Evolutionary conservation across 2,888 invertebrate genomes (phyloP), one percentile per base, ranked within the genome.

Genomic region (Clitarchus hookeri): DNA sequence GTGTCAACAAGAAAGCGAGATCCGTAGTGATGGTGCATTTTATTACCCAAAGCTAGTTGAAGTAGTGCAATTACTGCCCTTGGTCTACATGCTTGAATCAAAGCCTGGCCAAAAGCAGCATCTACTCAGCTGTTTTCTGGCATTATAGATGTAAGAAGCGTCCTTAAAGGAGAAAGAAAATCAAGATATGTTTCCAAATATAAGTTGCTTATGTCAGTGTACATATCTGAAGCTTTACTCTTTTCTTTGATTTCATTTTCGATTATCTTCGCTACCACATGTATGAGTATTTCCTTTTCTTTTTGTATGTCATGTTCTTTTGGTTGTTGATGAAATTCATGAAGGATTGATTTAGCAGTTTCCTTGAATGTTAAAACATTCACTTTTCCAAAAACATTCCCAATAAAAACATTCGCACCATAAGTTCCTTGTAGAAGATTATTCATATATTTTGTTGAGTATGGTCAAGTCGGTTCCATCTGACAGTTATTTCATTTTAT

Each of bases 21-120:
- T 36, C 26, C 27, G 23, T 27, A 82, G 27, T 82, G 82, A 27
- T 82, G 82, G 36, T 27, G 82, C 82, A 82, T 82, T 82, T 82
- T 0, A 82, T 12, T 82, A 82, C 3, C 82, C 82, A 82, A 82
- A 26, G 13, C 82, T 82, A 82, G 26, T 82, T 82, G 36, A 26
- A 82, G 12, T 36, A 9, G 82, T 82, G 82, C 82, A 13, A 36
- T 82, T 13, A 82, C 16, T 82, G 82, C 27, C 13, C 82, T 16
- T 82, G 27, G 82, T 16, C 9, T 82, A 27, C 12, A 26, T 27
- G 82, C 27, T 27, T 27, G 82, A 13, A 82, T 44, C 1, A 27
- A 4, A 27, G 82, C 82, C 27, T 6, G 16, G 16, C 27, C 82
- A 82, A 82, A 2, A 82, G 82, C 27, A 27, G 82, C 27, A 13